Conservation (phyloP, 2,113 vertebrate species). For the Cinclus mexicanus region DNA sequence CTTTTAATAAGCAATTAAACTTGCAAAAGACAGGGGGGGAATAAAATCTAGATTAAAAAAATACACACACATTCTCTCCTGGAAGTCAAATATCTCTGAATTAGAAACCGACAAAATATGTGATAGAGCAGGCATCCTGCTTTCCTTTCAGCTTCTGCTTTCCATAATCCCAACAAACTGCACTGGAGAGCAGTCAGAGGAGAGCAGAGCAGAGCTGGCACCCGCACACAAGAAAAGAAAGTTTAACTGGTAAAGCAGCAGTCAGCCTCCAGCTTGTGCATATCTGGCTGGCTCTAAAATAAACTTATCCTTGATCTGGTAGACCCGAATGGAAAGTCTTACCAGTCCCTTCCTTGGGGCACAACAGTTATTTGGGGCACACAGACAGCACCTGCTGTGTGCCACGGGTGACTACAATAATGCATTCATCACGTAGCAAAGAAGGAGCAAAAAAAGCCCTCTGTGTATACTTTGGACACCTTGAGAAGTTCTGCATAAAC, state of each 20-base stretch:
- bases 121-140: neutral
- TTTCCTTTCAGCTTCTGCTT: neutral
- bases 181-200: neutral
- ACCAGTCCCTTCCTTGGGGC: neutral
- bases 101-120: neutral
- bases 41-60: neutral
- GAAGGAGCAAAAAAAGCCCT: no score
- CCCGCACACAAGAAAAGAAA: neutral
- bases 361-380: neutral
- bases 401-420: neutral
- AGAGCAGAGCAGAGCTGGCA: neutral
- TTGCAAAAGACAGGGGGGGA: neutral
- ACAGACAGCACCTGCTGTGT: neutral
- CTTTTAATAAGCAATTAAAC: conserved; percentile 62
- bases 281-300: neutral
- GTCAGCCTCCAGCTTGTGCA: neutral
- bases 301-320: neutral
- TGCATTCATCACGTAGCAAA: neutral
- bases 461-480: neutral
- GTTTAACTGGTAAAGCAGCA: neutral
- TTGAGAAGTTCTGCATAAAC: neutral
- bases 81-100: neutral
- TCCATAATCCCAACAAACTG: neutral
- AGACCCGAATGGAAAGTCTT: neutral
- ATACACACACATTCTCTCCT: neutral